Evolutionary conservation across 23 tunicate genomes (phyloP), one percentile per base, ranked within the genome.

Genomic region (Corella eumyota): DNA sequence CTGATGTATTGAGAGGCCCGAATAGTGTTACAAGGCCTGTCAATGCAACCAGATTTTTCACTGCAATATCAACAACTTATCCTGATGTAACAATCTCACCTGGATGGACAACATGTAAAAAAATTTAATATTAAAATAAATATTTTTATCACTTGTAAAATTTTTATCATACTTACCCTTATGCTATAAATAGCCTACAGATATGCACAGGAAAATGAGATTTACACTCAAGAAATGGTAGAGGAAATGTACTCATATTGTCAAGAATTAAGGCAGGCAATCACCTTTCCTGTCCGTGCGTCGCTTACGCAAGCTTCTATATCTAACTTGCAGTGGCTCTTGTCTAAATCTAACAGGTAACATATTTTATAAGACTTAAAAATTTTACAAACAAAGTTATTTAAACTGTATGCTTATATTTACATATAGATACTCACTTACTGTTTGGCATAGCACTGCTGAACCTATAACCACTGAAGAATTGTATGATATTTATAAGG

Each of bases 201-300:
- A 36, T 81, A 40, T 3, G 34, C 56, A 13, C 77, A 81, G 40
- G 79, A 72, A 24, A 79, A 67, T 53, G 88, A 78, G 32, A 27
- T 23, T 25, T 88, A 88, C 61, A 67, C 76, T 34, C 72, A 67
- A 36, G 90, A 66, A 50, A 88, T 79, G 96, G 78, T 88, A 22
- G 77, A 73, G n/a, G 96, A 88, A 56, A 88, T 88, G 96, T 79
- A 78, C 50, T 51, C 60, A 3, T 22, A 33, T 62, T 67, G 76
- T 54, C 55, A 66, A 2, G 20, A 49, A 22, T 24, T 65, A 30
- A 67, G 88, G 0, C 81, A 78, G 60, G 81, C 96, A 36, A 70
- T 88, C 44, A 88, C 96, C 19, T 88, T 88, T 52, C 96, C 96
- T 50, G 96, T 70, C 5, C 31, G 96, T 30, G 96, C 96, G 15